Conservation (phyloP, 2,113 vertebrate genomes). For the Ameiurus melas region DNA sequence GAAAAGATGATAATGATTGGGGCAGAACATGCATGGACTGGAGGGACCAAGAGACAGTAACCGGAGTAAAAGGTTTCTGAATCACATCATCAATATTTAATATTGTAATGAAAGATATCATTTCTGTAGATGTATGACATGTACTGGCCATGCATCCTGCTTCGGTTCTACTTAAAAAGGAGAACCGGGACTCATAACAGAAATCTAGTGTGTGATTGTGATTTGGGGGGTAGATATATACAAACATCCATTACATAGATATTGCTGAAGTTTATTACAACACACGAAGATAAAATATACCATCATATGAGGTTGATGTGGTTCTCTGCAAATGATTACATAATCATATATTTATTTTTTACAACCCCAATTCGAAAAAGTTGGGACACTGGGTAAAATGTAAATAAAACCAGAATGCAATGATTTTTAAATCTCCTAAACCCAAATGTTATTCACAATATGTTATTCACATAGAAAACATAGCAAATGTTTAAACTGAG, state of each 20-base stretch:
- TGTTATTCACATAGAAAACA: too few relatives aligned
- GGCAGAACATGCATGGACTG: slow-evolving; percentile 18
- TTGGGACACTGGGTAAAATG: too few relatives aligned
- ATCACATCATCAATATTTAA: slow-evolving; percentile 37
- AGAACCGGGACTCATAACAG: slow-evolving; percentile 15
- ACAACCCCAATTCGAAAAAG: neutral
- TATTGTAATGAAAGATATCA: slow-evolving; percentile 31
- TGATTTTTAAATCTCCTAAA: too few relatives aligned
- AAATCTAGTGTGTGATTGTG: slow-evolving; percentile 10
- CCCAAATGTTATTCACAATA: too few relatives aligned
- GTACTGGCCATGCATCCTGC: neutral
- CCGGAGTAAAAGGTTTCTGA: slow-evolving; percentile 27
- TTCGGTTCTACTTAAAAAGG: slow-evolving; percentile 2
- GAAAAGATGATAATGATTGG: slow-evolving; percentile 49
- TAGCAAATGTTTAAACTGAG: too few relatives aligned
- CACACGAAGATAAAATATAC: slow-evolving; percentile 37
- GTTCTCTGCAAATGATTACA: slow-evolving; percentile 38
- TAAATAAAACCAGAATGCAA: too few relatives aligned
- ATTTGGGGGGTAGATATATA: slow-evolving; percentile 7
- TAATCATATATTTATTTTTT: slow-evolving; percentile 31
- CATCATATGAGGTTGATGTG: neutral
- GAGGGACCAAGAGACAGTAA: slow-evolving; percentile 18
- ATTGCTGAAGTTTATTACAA: slow-evolving; percentile 42
- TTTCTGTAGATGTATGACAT: slow-evolving; percentile 6
- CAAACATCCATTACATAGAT: slow-evolving; percentile 45